Evolutionary conservation across 2,113 vertebrate species (phyloP).

Genomic region (Nettapus auritus): DNA sequence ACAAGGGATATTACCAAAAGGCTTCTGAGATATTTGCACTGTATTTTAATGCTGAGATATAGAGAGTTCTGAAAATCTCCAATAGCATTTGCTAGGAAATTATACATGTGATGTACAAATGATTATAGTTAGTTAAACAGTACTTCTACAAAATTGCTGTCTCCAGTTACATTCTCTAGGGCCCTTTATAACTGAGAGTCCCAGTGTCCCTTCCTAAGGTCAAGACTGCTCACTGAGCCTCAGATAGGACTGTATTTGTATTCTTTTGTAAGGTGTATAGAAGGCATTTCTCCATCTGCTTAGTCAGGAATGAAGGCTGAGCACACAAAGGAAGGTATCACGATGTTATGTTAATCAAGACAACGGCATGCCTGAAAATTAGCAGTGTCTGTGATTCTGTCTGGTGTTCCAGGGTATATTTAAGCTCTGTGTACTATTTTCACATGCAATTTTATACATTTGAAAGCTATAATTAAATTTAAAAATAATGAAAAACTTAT

Average conservation of each 20-base stretch:
- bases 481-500: constrained; percentile 49
- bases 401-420: neutral
- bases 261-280: neutral
- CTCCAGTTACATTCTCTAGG: neutral
- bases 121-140: neutral
- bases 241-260: neutral
- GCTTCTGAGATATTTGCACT: neutral
- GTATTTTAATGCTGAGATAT: neutral
- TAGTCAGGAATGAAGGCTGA: neutral
- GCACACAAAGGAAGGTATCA: neutral
- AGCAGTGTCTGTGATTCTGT: neutral
- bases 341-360: neutral
- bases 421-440: constrained; percentile 35
- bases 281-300: neutral
- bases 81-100: constrained; percentile 10
- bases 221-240: neutral
- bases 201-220: neutral
- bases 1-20: neutral
- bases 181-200: neutral
- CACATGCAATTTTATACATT: constrained; percentile 25
- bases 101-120: neutral
- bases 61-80: neutral
- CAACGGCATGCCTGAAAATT: neutral
- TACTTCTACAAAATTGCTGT: constrained; percentile 31
- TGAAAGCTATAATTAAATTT: constrained; percentile 41